Evolutionary conservation across 2,888 invertebrate genomes (phyloP), one percentile per base, ranked within the genome.

Genomic region (Troides helena): DNA sequence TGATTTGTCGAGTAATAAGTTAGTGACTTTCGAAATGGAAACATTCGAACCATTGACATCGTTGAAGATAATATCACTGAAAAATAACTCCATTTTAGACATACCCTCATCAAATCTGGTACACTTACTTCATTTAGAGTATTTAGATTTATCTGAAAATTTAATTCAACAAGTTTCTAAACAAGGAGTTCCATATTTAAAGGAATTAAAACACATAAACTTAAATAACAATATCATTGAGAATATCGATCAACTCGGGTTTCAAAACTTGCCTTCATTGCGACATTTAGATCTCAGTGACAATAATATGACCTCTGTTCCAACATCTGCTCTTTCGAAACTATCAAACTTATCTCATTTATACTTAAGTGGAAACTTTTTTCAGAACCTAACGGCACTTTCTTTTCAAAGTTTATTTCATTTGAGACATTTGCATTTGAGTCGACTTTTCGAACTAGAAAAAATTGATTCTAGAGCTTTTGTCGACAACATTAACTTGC

Each of bases 361-460:
- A 76, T 95, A 95, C 80, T 91, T 98, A 79, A 97, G 96, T 83
- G 95, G 96, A 74, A 98, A 98, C 90, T 96, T 95, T 77, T 95
- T 97, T 78, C 93, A 93, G 76, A 93, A 94, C 77, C 89, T 97
- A 77, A 95, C 95, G 72, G 94, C 96, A 23, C 95, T 96, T 68
- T 97, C 97, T 73, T 96, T 98, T 82, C 94, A 96, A 80, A 97
- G 97, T 85, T 94, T 98, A 71, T 96, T 97, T 85, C 96, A 96
- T 86, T 93, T 97, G 77, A 95, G 95, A 82, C 95, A 94, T 83
- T 93, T 97, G 80, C 95, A 95, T 83, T 90, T 97, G 80, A 95
- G 95, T 86, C 94, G 95, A 78, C 93, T 96, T 78, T 94, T 94
- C 78, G 92, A 94, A 75, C 92, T 97, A 76, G 92, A 93, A 74